Evolutionary conservation across 2,113 vertebrate genomes (phyloP).

Genomic region (Lophochroa leadbeateri): DNA sequence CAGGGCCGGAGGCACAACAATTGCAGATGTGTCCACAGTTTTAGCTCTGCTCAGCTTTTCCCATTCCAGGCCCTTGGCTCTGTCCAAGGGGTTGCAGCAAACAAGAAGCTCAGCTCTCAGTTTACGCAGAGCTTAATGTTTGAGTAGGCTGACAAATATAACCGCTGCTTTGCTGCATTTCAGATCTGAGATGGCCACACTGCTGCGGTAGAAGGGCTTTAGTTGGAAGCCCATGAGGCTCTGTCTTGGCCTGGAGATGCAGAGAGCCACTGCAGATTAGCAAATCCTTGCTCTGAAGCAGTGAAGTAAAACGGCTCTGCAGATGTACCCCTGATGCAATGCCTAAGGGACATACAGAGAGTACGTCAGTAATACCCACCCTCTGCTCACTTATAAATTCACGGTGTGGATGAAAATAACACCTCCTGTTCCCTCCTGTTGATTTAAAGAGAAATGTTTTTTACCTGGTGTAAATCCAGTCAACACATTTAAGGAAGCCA

Average conservation of each 20-base stretch:
- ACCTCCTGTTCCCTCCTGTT: not conserved
- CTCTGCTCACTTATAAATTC: not conserved
- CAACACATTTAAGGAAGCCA: not conserved
- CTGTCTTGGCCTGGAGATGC: not conserved
- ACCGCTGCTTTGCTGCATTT: accelerated
- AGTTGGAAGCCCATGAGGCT: not conserved
- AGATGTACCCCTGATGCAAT: not conserved
- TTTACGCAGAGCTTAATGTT: not conserved
- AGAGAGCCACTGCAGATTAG: not conserved
- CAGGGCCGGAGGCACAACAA: not conserved
- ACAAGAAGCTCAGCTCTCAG: accelerated
- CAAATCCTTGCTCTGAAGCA: not conserved
- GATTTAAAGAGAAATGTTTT: not conserved
- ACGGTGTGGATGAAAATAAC: not conserved
- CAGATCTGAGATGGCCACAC: not conserved
- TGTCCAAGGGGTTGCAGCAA: not conserved
- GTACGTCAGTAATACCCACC: not conserved
- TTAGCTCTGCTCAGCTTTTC: not conserved
- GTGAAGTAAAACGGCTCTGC: not conserved
- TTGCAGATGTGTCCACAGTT: not conserved
- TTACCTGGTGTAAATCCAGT: not conserved
- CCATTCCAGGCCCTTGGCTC: not conserved
- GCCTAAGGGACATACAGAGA: too few relatives aligned
- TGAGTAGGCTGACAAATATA: accelerated
- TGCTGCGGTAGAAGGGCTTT: not conserved